Percentiles rank a stretch among this genome's conserved stretches.
Evolutionary conservation across 2,113 vertebrate species (phyloP).

Genomic region (Tapirus terrestris): DNA sequence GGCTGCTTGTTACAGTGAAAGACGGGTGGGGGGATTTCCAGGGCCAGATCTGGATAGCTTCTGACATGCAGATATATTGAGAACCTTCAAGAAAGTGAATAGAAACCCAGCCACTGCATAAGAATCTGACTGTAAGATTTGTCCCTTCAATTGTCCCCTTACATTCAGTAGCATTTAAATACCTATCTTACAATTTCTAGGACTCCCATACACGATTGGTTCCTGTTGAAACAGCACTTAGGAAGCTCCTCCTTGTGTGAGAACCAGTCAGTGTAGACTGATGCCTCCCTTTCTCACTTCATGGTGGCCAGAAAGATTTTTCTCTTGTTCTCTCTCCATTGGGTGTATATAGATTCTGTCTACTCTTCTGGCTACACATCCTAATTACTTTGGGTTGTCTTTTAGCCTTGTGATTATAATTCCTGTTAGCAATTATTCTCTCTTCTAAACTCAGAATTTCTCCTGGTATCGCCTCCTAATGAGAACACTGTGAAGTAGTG

Average conservation of each 20-base stretch:
- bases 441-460: slow-evolving; percentile 6
- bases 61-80: background rate
- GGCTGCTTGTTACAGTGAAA: background rate
- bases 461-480: background rate
- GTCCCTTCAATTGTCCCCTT: background rate
- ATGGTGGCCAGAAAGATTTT: background rate
- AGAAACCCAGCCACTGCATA: background rate
- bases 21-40: background rate
- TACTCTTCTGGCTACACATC: background rate
- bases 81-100: background rate
- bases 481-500: background rate
- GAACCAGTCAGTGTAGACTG: background rate
- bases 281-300: background rate
- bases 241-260: background rate
- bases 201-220: background rate
- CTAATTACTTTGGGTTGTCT: background rate
- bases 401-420: background rate
- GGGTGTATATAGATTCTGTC: background rate
- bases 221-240: background rate
- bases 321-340: background rate
- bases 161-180: background rate
- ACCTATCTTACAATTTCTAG: background rate
- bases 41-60: background rate
- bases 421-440: background rate
- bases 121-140: background rate